Base-by-base conservation (phyloP, 2,888 invertebrate species). In the Sipha maydis region DNA sequence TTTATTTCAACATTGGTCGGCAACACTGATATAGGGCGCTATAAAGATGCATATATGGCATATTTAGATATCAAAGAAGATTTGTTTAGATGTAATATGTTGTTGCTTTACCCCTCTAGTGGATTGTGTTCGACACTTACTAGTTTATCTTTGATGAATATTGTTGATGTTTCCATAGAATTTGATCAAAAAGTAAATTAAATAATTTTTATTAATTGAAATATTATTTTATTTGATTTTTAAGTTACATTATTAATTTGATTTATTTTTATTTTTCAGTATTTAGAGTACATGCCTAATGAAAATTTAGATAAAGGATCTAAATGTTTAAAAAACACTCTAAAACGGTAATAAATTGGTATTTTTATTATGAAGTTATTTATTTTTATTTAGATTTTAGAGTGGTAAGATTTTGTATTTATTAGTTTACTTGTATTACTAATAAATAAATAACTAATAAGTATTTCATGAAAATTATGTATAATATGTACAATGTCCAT, bases 271-370 rank as follows among this genome's bases (percentile, higher is more conserved):
- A 1, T 78, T 88, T 1, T 82, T 28, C 28, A 88, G 88, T 88
- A 80, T n/a, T 75, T 88, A 14, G 88, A 88, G 14, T 88, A 82
- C 48, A 88, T 88, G 88, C 41, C 75, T 3, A 38, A 88, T 88
- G 88, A 88, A 82, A 82, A 75, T 82, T 75, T 82, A 48, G 75
- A 82, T 19, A n/a, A 73, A 41, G 82, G n/a, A 48, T 88, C 88
- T 11, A 75, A 82, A 21, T 88, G 88, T n/a, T 75, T 88, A 56
- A 88, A 88, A 82, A 88, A 88, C 25, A 88, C 88, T 75, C 17
- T 88, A 31, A 88, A 88, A 67, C 80, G 88, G 88, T 88, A 82
- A 88, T 69, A n/a, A 77, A 9, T 61, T 61, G 28, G 38, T 38
- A 61, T n/a, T 25, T 61, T 34, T 61, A 78, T 61, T 9, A 2